Percentiles rank a stretch among this genome's conserved stretches.
phyloP scores from a whole-genome alignment of 2,113 vertebrate species.

The Lophotis ruficrista region DNA sequence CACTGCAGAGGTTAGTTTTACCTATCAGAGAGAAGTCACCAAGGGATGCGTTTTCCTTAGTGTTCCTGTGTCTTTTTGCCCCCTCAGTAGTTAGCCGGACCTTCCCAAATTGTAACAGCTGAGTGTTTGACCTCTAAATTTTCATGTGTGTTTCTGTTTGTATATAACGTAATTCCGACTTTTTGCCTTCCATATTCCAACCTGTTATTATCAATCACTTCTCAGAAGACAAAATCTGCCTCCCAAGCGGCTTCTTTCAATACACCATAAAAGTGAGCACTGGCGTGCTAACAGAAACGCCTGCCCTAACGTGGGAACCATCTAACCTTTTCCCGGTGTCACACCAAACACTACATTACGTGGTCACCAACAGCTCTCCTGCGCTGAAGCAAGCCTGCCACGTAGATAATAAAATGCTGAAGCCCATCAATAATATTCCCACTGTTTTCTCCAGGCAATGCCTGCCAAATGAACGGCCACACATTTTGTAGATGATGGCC shows the following conservation, averaged over 20 bases:
- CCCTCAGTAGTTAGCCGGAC: background rate
- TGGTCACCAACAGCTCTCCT: background rate
- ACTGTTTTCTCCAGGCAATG: background rate
- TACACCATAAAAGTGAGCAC: background rate
- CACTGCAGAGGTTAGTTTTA: background rate
- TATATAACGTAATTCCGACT: background rate
- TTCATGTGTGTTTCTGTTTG: background rate
- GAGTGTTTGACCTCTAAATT: background rate
- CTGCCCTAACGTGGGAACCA: background rate
- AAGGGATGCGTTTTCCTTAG: background rate
- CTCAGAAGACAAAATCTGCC: background rate
- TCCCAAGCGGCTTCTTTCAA: background rate
- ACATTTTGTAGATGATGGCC: background rate
- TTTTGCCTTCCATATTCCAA: background rate
- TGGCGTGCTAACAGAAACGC: background rate
- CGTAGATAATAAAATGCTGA: background rate
- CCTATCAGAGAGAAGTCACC: background rate
- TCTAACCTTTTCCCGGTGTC: background rate
- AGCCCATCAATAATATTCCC: background rate
- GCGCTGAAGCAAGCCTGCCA: background rate
- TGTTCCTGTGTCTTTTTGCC: background rate
- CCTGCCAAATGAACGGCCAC: background rate
- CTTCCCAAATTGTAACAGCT: background rate
- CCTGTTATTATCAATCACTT: background rate
- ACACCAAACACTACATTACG: background rate